Conservation (phyloP, 2,113 vertebrate species). For the Saccopteryx leptura region DNA sequence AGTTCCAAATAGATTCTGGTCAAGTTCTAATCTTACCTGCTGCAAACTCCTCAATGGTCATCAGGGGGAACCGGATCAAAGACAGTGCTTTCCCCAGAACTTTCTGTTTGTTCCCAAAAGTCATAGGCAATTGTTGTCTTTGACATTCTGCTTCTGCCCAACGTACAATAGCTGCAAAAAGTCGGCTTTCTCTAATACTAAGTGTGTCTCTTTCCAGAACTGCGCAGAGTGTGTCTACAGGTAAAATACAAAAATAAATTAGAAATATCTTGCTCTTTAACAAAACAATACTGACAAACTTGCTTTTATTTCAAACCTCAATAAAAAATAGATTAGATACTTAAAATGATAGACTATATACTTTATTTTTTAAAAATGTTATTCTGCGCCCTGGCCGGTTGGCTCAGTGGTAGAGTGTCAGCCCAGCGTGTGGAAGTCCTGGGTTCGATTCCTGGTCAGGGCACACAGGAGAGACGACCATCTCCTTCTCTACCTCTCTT, state of each 20-base stretch:
- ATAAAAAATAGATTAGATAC: not conserved
- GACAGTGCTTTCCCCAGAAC: conserved; percentile 96
- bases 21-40: conserved; percentile 89
- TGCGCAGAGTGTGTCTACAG: conserved; percentile 95
- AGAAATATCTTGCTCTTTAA: conserved; percentile 46
- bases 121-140: conserved; percentile 94
- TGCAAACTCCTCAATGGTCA: conserved; percentile 98
- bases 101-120: conserved; percentile 95
- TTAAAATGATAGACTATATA: not conserved
- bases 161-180: conserved; percentile 96
- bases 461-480: too few species aligned
- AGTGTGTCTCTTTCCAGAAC: conserved; percentile 97
- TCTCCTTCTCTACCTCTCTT: too few species aligned
- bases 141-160: conserved; percentile 98
- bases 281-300: conserved; percentile 10
- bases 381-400: not conserved
- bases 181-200: conserved; percentile 95
- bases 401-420: too few species aligned
- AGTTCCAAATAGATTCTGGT: not conserved
- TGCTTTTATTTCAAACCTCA: conserved; percentile 37
- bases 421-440: too few species aligned
- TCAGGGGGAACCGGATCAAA: conserved; percentile 96
- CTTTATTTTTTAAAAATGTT: not conserved
- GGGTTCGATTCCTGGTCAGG: too few species aligned
- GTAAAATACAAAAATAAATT: conserved; percentile 54